These are phyloP conservation scores for Limosa lapponica DNA, from an alignment of 2,797 vertebrate species.

Conservation along the genomic window DNA sequence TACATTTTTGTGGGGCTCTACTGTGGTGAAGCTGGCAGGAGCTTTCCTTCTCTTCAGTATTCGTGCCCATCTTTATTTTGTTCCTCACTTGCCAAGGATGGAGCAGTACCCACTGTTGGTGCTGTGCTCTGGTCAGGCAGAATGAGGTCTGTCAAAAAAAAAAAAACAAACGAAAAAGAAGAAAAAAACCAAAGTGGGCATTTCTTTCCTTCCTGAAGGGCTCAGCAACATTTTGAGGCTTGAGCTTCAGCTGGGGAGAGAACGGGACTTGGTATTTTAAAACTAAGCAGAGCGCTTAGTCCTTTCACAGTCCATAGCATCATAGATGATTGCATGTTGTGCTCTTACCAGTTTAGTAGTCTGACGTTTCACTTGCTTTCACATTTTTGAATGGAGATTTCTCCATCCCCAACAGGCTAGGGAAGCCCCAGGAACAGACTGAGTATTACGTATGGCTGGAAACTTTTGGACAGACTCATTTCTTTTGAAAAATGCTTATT, in stretches of 20 bases:
- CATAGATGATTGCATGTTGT: not conserved
- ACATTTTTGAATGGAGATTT: not conserved
- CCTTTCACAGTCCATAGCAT: not conserved
- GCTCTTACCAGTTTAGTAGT: not conserved
- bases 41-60: not conserved
- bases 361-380: not conserved
- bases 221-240: not conserved
- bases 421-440: not conserved
- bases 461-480: not conserved
- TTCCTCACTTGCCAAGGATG: not conserved
- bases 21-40: not conserved
- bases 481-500: not conserved
- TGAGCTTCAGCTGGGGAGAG: not conserved
- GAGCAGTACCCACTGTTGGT: not conserved
- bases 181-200: accelerated
- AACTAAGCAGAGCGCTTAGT: not conserved
- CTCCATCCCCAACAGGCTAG: not conserved
- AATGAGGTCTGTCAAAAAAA: not conserved
- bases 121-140: not conserved
- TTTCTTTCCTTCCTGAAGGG: not conserved
- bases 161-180: not conserved
- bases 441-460: not conserved
- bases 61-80: not conserved
- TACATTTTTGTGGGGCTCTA: not conserved
- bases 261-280: not conserved